These are phyloP conservation scores for Tiliqua scincoides DNA, from an alignment of 2,113 vertebrate species.

Conservation along the genomic window DNA sequence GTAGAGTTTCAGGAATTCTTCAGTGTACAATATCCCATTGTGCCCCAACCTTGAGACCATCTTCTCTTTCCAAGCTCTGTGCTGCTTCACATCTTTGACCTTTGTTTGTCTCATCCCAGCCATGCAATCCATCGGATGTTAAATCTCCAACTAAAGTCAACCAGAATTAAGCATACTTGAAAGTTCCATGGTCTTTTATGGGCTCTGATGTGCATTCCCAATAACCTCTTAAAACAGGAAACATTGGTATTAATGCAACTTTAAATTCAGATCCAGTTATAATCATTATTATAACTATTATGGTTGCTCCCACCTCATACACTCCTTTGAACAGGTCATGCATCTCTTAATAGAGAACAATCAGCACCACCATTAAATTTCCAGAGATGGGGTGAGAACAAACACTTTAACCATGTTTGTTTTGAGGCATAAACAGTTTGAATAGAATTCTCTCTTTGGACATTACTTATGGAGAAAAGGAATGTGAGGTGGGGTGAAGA, in stretches of 20 bases:
- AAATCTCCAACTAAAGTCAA: background rate
- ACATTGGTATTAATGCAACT: background rate
- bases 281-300: background rate
- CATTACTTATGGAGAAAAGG: too few relatives aligned
- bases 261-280: too few relatives aligned
- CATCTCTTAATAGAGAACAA: too few relatives aligned
- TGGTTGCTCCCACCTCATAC: background rate
- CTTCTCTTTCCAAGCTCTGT: background rate
- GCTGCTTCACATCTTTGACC: background rate
- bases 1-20: background rate
- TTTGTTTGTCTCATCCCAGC: background rate
- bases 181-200: background rate
- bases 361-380: background rate
- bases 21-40: background rate
- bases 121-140: background rate
- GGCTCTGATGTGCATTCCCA: background rate
- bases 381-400: background rate
- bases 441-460: background rate
- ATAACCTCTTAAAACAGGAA: background rate
- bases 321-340: background rate
- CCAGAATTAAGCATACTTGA: background rate
- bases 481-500: too few relatives aligned
- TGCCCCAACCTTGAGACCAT: background rate
- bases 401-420: too few relatives aligned
- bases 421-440: too few relatives aligned